Base-by-base conservation (phyloP, 1,140 invertebrate genomes). In the Plodia interpunctella region DNA sequence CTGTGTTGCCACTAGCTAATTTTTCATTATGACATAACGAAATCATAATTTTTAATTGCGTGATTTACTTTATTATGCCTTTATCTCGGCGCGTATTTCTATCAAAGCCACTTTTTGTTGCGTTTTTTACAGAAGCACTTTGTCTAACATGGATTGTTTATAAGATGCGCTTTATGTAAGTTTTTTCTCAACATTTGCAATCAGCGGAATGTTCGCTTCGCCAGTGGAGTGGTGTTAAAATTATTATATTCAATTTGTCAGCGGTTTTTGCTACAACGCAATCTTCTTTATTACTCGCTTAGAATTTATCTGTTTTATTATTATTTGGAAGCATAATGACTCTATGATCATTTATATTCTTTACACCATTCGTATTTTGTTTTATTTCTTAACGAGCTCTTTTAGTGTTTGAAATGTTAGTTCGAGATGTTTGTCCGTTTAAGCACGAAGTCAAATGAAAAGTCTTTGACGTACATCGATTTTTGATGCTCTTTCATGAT, bases 191-290 rank as follows among this genome's bases (percentile, higher is more conserved):
- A 60, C 54, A 58, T 68, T 68, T 62, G 55, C 44, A 70, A 63
- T 65, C 44, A 63, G 60, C 66, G 57, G 53, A 63, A 68, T 68
- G 21, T 25, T 25, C 21, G 2, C 21, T 60, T 64, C 4, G 2
- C 13, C 32, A 35, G 9, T 35, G 32, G 32, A 35, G 32, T 35
- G 32, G 32, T 64, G 70, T 78, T 65, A 63, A 66, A 77, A 76
- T 79, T 75, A 76, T 70, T 69, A 63, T 60, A 78, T 80, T 80
- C 72, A 83, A 82, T 87, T 84, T 81, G 70, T 84, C 80, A 79
- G 70, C 59, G 68, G 66, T 84, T 87, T 85, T 87, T 82, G 76
- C 66, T 55, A 57, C 56, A 52, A 76, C 71, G 54, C 65, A 60
- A 63, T 78, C 72, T 68, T 70, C 65, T 72, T 60, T 70, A 68